Evolutionary conservation across 2,888 invertebrate genomes (phyloP), one percentile per base, ranked within the genome.

Genomic region (Bellardia pandia): DNA sequence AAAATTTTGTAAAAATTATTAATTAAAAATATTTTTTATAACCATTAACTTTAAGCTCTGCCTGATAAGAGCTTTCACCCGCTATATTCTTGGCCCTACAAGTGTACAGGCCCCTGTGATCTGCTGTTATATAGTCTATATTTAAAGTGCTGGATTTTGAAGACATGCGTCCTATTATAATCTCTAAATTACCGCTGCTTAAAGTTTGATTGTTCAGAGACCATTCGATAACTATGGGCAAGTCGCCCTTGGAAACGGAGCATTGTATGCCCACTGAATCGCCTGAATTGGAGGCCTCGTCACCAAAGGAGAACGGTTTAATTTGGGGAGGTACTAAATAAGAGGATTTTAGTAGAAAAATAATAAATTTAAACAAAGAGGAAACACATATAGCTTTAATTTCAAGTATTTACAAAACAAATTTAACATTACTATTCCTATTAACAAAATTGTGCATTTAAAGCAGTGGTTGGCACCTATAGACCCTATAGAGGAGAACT

Each of bases 251-350:
- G 86, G 94, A 94, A 77, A 95, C 94, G 53, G 94, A 94, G 91
- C 96, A 96, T 89, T 95, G 94, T 16, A 95, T 90, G 92, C 94
- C 96, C 95, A 96, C 86, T 92, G 95, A 95, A 93, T 97, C 96
- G 91, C 96, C 96, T 86, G 96, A 96, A 92, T 96, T 96, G 5
- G 95, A 94, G 69, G 96, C 95, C 92, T 96, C 95, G 90, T 96
- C 95, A 91, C 96, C 96, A 92, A 96, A 96, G 91, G 95, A 94
- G 94, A 97, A 96, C 91, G 96, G 96, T 93, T 95, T 94, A 92
- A 96, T 95, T 94, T 96, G 95, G 89, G 96, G 96, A 76, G 94
- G 94, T 92, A 94, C 96, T 88, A 74, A 53, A 58, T 30, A 3
- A 3, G 1, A 58, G 7, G 1, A 14, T 14, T 53, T 9, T 81